Conservation (phyloP, 2,113 vertebrate genomes). For the Nansenia antarctica region DNA sequence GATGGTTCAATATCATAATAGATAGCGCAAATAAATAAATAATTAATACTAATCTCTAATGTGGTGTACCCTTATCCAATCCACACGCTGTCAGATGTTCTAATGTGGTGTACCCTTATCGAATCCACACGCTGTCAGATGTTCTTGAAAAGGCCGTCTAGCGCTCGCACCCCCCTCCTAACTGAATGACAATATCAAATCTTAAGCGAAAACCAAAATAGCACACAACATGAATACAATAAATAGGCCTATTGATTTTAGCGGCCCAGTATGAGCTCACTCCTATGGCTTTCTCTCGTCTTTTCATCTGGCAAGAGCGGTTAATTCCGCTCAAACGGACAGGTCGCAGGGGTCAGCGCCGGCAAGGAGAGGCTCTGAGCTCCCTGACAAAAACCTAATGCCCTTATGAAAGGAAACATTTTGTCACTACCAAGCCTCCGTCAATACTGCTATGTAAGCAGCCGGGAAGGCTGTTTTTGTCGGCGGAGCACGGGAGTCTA, state of each 20-base stretch:
- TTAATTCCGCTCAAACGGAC: slow-evolving; percentile 77
- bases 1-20: too few relatives aligned
- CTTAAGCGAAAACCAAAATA: slow-evolving; percentile 40
- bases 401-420: slow-evolving; percentile 69
- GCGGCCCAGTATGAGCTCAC: slow-evolving; percentile 67
- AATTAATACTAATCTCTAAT: too few relatives aligned
- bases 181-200: slow-evolving; percentile 39
- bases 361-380: slow-evolving; percentile 70
- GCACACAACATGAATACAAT: slow-evolving; percentile 42
- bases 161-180: too few relatives aligned
- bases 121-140: not conserved
- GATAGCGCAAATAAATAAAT: too few relatives aligned
- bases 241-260: slow-evolving; percentile 72
- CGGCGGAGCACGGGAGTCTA: not conserved
- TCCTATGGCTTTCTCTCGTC: slow-evolving; percentile 71
- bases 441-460: slow-evolving; percentile 58
- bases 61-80: not conserved
- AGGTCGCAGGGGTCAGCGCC: slow-evolving; percentile 68
- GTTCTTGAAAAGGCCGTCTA: not conserved
- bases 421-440: slow-evolving; percentile 61
- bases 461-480: slow-evolving; percentile 42
- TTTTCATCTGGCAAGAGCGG: slow-evolving; percentile 76
- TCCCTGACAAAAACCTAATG: slow-evolving; percentile 64
- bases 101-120: not conserved
- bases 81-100: not conserved